Evolutionary conservation across 2,113 vertebrate genomes (phyloP), one percentile per base, ranked within the genome.

Genomic region (Acinonyx jubatus): DNA sequence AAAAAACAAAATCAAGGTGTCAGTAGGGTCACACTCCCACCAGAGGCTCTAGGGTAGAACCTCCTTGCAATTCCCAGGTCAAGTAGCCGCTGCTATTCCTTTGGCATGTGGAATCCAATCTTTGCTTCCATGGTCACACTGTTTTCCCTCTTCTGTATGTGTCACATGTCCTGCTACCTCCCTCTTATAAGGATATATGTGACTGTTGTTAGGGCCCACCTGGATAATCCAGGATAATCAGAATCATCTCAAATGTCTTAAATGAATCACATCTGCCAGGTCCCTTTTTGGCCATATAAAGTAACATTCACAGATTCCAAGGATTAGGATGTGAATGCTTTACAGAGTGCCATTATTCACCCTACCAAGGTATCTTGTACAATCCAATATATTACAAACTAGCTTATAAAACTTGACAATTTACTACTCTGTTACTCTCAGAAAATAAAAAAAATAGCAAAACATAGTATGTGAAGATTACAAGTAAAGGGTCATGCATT

Each of bases 381-480:
- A 93, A 76, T 27, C 10, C 45, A 94, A 82, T 33, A 79, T 11
- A 78, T 57, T 73, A 81, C 41, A 93, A 73, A 93, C 48, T 23
- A 57, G 45, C 88, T 81, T 50, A 25, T 36, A 69, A 95, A 90
- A 81, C 29, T 45, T 92, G 36, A 5, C 33, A 52, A 50, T 73
- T 81, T 91, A 57, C 6, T 94, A 93, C 33, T 89, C 50, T 29
- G 5, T 83, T 55, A 85, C 29, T 86, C 63, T 74, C 55, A 92
- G n/a, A 50, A 89, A 92, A 93, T 10, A 85, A 97, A 87, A 41
- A 38, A 18, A 89, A 96, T 4, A 94, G 21, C 27, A 89, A 97
- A 86, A 66, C 11, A 85, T 1, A 33, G 14, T 52, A 27, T 15
- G 27, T 71, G 33, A 6, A 0, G 8, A 76, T 80, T 38, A 4